Percentiles rank a stretch among this genome's conserved stretches.
Evolutionary conservation across 1,140 invertebrate species (phyloP).

Genomic region (Drosophila nannoptera): DNA sequence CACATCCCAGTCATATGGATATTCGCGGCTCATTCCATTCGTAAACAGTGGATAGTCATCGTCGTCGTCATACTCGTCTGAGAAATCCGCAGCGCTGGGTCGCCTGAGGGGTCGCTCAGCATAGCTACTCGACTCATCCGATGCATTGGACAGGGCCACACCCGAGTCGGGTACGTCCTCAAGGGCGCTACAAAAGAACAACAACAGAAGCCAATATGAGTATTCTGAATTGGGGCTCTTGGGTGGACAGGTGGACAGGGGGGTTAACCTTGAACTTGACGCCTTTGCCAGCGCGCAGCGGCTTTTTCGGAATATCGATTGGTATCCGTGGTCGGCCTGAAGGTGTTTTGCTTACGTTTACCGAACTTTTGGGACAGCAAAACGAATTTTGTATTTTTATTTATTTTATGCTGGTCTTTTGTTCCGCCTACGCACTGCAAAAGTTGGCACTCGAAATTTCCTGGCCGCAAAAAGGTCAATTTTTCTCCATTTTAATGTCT

Average conservation of each 20-base stretch:
- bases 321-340: not conserved
- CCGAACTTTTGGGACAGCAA: constrained; percentile 4
- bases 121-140: constrained; percentile 40
- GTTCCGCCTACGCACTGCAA: constrained; percentile 10
- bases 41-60: constrained; percentile 18
- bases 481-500: constrained; percentile 4
- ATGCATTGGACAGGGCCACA: constrained; percentile 17
- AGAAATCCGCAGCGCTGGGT: constrained; percentile 40
- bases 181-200: constrained; percentile 9
- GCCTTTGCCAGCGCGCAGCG: constrained; percentile 11
- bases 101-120: constrained; percentile 27
- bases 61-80: constrained; percentile 37
- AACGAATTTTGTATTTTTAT: not conserved
- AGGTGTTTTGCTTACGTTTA: constrained; percentile 12
- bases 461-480: not conserved
- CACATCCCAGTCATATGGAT: constrained; percentile 83
- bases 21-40: not conserved
- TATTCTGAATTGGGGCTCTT: constrained; percentile 18
- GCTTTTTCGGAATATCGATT: constrained; percentile 32
- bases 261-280: constrained; percentile 46
- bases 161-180: constrained; percentile 35
- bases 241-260: constrained; percentile 1
- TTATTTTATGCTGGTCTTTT: constrained; percentile 4
- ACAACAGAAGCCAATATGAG: constrained; percentile 3
- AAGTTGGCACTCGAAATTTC: constrained; percentile 23